Evolutionary conservation across 2,797 vertebrate genomes (phyloP).

Genomic region (Sebastes cheni): DNA sequence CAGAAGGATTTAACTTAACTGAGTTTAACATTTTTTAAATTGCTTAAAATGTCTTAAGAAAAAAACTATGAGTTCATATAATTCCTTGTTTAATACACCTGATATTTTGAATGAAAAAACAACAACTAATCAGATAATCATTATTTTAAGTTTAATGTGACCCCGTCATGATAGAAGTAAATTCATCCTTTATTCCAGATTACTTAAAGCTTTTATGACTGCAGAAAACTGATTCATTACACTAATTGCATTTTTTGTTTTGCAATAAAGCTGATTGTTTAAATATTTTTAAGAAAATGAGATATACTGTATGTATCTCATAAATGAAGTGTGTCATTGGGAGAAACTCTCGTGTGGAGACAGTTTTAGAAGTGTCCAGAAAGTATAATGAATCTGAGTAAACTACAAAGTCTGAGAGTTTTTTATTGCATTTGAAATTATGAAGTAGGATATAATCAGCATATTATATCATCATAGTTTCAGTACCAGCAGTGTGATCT

Average conservation of each 20-base stretch:
- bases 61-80: too few relatives aligned
- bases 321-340: too few relatives aligned
- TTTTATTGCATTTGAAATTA: neutral
- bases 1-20: neutral
- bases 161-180: accelerated
- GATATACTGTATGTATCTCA: too few relatives aligned
- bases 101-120: accelerated
- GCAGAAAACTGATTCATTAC: too few relatives aligned
- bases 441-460: neutral
- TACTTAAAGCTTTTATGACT: accelerated
- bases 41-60: neutral
- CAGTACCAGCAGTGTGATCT: too few relatives aligned
- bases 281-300: too few relatives aligned
- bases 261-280: neutral
- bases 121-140: neutral
- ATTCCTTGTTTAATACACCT: too few relatives aligned
- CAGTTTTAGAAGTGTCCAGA: too few relatives aligned
- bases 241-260: neutral
- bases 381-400: too few relatives aligned
- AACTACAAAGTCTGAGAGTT: too few relatives aligned
- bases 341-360: too few relatives aligned
- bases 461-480: neutral
- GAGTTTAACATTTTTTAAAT: neutral
- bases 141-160: neutral
- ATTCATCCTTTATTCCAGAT: neutral